Evolutionary conservation across 2,888 invertebrate genomes (phyloP), one percentile per base, ranked within the genome.

Genomic region (Sinohyriopsis cumingii): DNA sequence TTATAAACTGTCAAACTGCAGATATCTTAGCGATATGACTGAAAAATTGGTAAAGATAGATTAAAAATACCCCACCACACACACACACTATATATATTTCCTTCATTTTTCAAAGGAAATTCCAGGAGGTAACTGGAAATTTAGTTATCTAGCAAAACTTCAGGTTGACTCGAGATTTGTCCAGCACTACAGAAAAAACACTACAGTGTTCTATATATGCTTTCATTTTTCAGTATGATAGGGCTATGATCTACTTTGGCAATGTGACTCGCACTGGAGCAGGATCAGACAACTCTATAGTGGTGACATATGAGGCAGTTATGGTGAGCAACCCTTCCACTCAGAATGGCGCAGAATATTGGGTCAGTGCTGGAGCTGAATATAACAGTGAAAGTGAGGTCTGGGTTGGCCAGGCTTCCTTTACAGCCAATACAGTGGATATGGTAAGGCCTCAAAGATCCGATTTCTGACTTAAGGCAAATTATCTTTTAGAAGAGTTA

Each of bases 311-410:
- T 77, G 82, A 83, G 20, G 89, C 86, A 1, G 74, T 87, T 12
- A 86, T 87, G 83, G 75, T 88, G 3, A 76, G 80, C 7, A 78
- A 76, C 56, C 55, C 65, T 19, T 53, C 63, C 0, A 77, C 81
- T 1, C 59, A 69, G 9, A 72, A 83, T 63, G 78, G 75, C 5
- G 71, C 63, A 33, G 59, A 68, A 5, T 87, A 88, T 78, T 89
- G 88, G 87, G 84, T 89, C 19, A 89, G 88, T 77, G 87, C 86
- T 7, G 89, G 89, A 0, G 88, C 88, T 0, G 89, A 88, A 71
- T 90, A 86, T 76, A 81, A 84, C 73, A 75, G 80, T 59, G 84
- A 85, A 63, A 78, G 73, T 53, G 83, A 85, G 56, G 83, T 89
- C 20, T 89, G 87, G 87, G 86, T 90, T 9, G 89, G 88, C 1